These are phyloP conservation scores for Silurus lanzhouensis DNA, from an alignment of 2,797 vertebrate species.

Conservation along the genomic window DNA sequence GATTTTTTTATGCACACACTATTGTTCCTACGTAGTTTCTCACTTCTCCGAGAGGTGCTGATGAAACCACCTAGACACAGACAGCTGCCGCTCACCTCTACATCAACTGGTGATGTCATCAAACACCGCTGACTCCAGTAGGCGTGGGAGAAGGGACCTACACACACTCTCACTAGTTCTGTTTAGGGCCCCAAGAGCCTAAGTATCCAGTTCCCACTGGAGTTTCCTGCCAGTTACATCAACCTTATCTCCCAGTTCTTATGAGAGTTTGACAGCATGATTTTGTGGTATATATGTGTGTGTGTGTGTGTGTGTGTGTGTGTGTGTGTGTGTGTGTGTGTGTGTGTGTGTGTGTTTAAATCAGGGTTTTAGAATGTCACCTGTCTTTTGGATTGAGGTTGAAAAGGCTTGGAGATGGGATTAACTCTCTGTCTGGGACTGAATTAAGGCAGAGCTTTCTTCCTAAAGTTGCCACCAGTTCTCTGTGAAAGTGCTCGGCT, in stretches of 20 bases:
- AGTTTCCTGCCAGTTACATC: constrained; percentile 54
- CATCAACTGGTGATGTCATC: constrained; percentile 68
- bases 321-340: constrained; percentile 19
- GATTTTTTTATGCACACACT: too few species aligned
- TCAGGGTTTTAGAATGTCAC: constrained; percentile 53
- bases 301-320: constrained; percentile 28
- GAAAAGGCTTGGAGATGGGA: constrained; percentile 37
- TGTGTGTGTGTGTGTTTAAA: constrained; percentile 36
- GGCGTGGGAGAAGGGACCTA: constrained; percentile 74
- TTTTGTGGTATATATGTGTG: constrained; percentile 25
- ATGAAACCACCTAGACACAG: constrained; percentile 37
- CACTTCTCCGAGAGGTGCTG: constrained; percentile 33
- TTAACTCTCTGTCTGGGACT: constrained; percentile 38
- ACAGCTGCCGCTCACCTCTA: constrained; percentile 17
- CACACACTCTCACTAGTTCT: constrained; percentile 64
- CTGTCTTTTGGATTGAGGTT: constrained; percentile 36
- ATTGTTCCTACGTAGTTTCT: not conserved
- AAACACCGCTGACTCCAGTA: constrained; percentile 48
- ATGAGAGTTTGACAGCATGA: constrained; percentile 28
- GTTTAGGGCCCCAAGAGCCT: constrained; percentile 39
- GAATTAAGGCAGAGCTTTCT: constrained; percentile 42
- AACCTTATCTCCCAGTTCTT: constrained; percentile 46
- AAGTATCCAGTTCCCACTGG: constrained; percentile 27
- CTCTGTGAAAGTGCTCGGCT: constrained; percentile 20
- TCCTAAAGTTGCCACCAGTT: constrained; percentile 15